Conservation (phyloP, 2,113 vertebrate genomes). For the Bufo bufo region DNA sequence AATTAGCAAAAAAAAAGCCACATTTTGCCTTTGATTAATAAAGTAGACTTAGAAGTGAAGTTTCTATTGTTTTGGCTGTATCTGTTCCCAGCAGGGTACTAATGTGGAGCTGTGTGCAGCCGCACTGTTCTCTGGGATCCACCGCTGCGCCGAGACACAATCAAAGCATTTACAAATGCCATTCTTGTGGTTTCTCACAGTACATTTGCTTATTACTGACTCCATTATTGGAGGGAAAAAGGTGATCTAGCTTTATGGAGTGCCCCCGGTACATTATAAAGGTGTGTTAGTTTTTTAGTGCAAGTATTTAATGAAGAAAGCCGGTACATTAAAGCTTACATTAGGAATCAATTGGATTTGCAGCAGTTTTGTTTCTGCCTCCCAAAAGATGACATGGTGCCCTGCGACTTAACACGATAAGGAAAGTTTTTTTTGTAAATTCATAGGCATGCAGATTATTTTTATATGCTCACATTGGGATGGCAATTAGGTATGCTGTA, state of each 20-base stretch:
- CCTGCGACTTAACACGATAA: background rate
- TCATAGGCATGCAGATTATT: background rate
- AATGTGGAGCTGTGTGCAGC: slow-evolving; percentile 38
- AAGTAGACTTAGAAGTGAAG: slow-evolving; percentile 14
- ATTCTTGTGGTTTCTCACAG: slow-evolving; percentile 38
- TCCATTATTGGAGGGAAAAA: slow-evolving; percentile 36
- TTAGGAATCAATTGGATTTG: background rate
- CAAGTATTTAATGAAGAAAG: background rate
- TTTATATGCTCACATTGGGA: background rate
- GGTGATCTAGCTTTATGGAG: slow-evolving; percentile 14
- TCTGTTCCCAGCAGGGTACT: slow-evolving; percentile 35
- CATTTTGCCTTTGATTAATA: slow-evolving; percentile 45
- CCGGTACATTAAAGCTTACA: background rate
- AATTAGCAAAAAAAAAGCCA: background rate
- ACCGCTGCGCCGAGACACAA: slow-evolving; percentile 42
- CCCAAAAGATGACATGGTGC: background rate
- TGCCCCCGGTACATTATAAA: background rate
- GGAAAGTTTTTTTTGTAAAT: background rate
- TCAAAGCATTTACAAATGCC: slow-evolving; percentile 40
- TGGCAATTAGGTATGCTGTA: background rate
- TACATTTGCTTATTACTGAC: slow-evolving; percentile 35
- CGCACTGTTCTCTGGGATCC: slow-evolving; percentile 35
- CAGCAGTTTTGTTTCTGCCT: background rate
- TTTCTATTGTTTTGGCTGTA: slow-evolving; percentile 29
- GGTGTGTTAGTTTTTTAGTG: background rate